Evolutionary conservation across 2,113 vertebrate genomes (phyloP).

Genomic region (Sapayoa aenigma): DNA sequence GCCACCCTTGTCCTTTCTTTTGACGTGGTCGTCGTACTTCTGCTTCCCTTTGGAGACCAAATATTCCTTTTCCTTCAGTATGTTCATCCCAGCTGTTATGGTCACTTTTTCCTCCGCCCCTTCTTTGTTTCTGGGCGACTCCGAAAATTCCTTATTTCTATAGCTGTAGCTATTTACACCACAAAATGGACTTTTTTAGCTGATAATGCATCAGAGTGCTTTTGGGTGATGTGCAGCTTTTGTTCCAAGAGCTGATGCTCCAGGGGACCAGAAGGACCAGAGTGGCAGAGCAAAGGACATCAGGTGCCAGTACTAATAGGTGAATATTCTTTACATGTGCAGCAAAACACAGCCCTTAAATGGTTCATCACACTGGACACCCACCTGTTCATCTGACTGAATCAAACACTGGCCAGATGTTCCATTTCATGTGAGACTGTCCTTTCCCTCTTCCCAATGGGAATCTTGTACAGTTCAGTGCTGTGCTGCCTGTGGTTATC

Average conservation of each 20-base stretch:
- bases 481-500: background rate
- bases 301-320: background rate
- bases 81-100: background rate
- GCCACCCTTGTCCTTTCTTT: background rate
- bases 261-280: background rate
- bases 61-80: background rate
- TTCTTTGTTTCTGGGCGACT: background rate
- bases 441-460: background rate
- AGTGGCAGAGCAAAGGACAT: background rate
- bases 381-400: background rate
- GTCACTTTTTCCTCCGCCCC: background rate
- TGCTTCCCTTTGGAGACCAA: background rate
- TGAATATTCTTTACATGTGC: background rate
- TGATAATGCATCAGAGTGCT: background rate
- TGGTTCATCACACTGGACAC: background rate
- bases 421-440: background rate
- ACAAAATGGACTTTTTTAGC: background rate
- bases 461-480: background rate
- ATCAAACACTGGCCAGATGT: background rate
- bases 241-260: background rate
- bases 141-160: background rate
- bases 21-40: background rate
- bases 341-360: background rate
- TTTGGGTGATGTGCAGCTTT: background rate
- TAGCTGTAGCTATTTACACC: background rate